phyloP scores from a whole-genome alignment of 64 coral and sea anemone species.

The Montipora efflorescens region DNA sequence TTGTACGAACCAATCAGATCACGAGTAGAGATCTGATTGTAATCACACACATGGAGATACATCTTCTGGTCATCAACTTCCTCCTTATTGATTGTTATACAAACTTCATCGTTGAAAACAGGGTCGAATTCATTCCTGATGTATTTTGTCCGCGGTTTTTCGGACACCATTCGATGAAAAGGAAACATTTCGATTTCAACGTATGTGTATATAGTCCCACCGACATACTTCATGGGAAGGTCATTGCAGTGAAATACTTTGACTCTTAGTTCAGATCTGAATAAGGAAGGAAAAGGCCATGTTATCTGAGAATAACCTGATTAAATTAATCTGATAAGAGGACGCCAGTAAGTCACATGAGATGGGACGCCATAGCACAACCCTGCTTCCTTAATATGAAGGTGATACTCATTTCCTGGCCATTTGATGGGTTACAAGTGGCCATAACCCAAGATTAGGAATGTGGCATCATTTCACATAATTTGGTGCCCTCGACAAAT shows the following conservation, averaged over 20 bases:
- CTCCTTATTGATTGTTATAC: conserved; percentile 82
- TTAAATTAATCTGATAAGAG: too few relatives aligned
- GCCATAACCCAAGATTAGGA: too few relatives aligned
- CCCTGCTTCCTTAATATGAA: too few relatives aligned
- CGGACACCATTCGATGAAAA: conserved; percentile 81
- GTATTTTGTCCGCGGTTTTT: conserved; percentile 89
- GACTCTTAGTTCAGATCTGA: conserved; percentile 76
- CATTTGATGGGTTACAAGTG: too few relatives aligned
- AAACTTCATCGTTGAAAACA: conserved; percentile 82
- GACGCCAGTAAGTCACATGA: too few relatives aligned
- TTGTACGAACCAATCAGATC: conserved; percentile 93
- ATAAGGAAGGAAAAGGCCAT: neutral
- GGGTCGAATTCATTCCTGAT: conserved; percentile 82
- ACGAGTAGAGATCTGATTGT: conserved; percentile 89
- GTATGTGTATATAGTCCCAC: conserved; percentile 86
- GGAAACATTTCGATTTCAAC: conserved; percentile 92
- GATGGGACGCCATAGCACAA: too few relatives aligned
- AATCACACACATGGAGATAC: conserved; percentile 95
- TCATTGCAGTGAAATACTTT: conserved; percentile 75
- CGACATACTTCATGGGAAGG: conserved; percentile 83
- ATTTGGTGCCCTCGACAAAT: too few relatives aligned
- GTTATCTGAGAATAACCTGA: too few relatives aligned
- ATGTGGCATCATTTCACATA: too few relatives aligned
- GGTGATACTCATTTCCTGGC: too few relatives aligned
- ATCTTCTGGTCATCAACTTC: conserved; percentile 93